phyloP scores from a whole-genome alignment of 2,797 vertebrate species.

The Cyclura pinguis region DNA sequence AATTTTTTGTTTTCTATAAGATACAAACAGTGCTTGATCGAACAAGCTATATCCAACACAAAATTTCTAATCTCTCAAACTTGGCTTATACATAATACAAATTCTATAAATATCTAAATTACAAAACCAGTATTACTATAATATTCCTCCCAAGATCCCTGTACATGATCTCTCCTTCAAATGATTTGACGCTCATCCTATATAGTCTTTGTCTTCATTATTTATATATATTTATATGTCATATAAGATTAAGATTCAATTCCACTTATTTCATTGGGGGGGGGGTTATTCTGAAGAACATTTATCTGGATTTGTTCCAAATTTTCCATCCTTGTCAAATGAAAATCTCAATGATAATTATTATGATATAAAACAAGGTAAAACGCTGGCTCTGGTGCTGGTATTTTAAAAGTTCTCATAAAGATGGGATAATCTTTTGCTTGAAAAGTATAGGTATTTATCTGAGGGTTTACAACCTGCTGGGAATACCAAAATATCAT shows the following conservation, averaged over 20 bases:
- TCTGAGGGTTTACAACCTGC: background rate
- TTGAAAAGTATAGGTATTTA: background rate
- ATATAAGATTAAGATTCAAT: background rate
- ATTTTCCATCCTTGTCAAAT: background rate
- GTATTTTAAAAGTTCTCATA: background rate
- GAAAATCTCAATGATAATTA: background rate
- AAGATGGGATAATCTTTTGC: background rate
- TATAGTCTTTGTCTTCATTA: too few species aligned
- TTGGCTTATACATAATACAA: too few species aligned
- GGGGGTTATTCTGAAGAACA: background rate
- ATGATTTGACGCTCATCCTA: too few species aligned
- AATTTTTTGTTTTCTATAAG: too few species aligned
- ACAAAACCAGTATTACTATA: too few species aligned
- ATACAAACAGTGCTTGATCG: too few species aligned
- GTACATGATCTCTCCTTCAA: too few species aligned
- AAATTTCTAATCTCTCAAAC: too few species aligned
- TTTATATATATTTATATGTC: too few species aligned
- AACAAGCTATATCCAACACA: too few species aligned
- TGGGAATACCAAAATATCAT: background rate
- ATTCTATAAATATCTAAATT: too few species aligned
- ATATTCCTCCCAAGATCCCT: too few species aligned
- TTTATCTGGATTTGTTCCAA: background rate
- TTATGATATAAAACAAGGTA: background rate
- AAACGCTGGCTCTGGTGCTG: background rate
- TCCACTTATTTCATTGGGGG: slow-evolving; percentile 30